These are phyloP conservation scores for Pantala flavescens DNA, from an alignment of 1,140 invertebrate genomes.

Conservation along the genomic window DNA sequence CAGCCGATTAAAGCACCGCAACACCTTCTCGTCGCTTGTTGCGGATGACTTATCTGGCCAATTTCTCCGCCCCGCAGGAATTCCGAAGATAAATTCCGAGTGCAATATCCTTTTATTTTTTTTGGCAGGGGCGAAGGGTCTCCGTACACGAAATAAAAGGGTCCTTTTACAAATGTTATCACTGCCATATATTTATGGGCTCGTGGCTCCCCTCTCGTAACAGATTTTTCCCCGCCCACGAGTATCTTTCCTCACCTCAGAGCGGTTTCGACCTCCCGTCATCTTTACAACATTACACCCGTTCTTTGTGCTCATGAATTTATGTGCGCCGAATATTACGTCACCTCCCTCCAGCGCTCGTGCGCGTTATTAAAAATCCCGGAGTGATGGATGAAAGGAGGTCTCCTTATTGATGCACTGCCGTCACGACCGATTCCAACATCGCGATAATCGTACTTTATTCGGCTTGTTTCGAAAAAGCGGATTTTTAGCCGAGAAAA, in stretches of 20 bases:
- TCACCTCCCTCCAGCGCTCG: slow-evolving; percentile 13
- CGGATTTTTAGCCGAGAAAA: no score
- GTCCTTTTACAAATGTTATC: slow-evolving; percentile 30
- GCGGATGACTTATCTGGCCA: background rate
- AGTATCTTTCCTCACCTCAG: no score
- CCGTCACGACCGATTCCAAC: no score
- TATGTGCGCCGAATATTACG: slow-evolving; percentile 28
- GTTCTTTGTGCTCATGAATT: slow-evolving; percentile 26
- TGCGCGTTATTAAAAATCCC: background rate
- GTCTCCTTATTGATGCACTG: background rate
- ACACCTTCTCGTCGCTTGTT: background rate
- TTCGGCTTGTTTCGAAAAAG: no score
- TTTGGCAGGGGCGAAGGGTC: slow-evolving; percentile 9
- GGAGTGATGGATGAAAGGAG: background rate
- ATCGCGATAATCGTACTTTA: no score
- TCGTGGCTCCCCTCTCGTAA: slow-evolving; percentile 19
- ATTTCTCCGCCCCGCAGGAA: background rate
- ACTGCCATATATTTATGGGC: slow-evolving; percentile 30
- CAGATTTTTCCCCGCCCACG: slow-evolving; percentile 21
- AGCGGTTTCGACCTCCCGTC: no score
- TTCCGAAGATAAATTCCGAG: slow-evolving; percentile 1
- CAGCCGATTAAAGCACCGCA: no score
- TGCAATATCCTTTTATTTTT: background rate
- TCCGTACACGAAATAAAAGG: slow-evolving; percentile 27
- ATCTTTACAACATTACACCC: slow-evolving; percentile 20